Conservation (phyloP, 2,113 vertebrate species). For the Epinephelus lanceolatus region DNA sequence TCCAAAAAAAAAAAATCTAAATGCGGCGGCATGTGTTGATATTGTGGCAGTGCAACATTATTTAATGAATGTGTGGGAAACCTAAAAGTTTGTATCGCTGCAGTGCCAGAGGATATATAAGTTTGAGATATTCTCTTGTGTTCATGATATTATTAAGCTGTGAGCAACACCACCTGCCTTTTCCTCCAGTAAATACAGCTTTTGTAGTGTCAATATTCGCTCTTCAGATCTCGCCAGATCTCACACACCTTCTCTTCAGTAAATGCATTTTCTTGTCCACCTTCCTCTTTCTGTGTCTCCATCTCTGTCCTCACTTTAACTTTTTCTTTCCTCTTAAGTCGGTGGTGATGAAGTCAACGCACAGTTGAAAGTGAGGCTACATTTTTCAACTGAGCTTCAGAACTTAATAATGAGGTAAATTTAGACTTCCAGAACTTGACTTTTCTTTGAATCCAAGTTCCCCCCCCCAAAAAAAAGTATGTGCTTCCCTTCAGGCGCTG, state of each 20-base stretch:
- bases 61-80: too few species aligned
- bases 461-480: background rate
- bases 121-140: background rate
- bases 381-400: slow-evolving; percentile 34
- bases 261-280: background rate
- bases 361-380: slow-evolving; percentile 7
- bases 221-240: background rate
- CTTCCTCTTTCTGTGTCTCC: background rate
- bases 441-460: slow-evolving; percentile 25
- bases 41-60: too few species aligned
- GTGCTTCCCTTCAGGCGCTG: slow-evolving; percentile 15
- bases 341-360: slow-evolving; percentile 28
- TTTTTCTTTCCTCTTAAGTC: background rate
- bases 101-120: background rate
- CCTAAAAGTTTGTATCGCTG: background rate
- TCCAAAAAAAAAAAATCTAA: too few species aligned
- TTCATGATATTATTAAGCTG: background rate
- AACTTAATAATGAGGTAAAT: slow-evolving; percentile 50
- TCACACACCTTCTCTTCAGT: background rate
- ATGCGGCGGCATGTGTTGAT: too few species aligned
- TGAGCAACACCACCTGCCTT: background rate
- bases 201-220: background rate
- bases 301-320: background rate
- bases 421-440: slow-evolving; percentile 16
- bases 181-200: background rate